Evolutionary conservation across 2,113 vertebrate species (phyloP).

Genomic region (Ptilorrhoa leucosticta): DNA sequence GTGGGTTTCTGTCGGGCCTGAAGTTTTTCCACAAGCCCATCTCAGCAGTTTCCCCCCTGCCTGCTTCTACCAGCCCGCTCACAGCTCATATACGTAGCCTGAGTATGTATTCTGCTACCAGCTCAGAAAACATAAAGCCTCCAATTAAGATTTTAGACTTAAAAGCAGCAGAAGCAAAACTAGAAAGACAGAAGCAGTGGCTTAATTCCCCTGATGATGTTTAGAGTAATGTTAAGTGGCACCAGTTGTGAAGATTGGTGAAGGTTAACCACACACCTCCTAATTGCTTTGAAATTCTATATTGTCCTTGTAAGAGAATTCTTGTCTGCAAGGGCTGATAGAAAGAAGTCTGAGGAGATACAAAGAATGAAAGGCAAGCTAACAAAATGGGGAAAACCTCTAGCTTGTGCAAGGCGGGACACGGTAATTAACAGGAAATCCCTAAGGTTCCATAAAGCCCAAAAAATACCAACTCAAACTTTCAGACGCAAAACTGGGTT

Average conservation of each 20-base stretch:
- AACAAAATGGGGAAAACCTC: neutral
- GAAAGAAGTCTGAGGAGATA: neutral
- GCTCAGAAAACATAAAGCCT: neutral
- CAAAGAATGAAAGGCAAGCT: neutral
- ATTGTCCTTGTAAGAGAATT: neutral
- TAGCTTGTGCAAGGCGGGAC: neutral
- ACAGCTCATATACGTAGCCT: neutral
- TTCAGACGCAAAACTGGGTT: neutral
- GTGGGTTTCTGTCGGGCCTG: neutral
- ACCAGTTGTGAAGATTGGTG: neutral
- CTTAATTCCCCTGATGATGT: neutral
- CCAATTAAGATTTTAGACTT: neutral
- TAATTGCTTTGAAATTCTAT: neutral
- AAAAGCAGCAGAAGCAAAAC: neutral
- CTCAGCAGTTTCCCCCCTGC: neutral
- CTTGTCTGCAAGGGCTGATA: neutral
- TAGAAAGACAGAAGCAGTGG: neutral
- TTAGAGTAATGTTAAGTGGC: neutral
- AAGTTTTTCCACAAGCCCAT: neutral
- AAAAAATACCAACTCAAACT: neutral
- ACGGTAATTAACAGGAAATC: neutral
- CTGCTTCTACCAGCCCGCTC: neutral
- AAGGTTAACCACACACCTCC: neutral
- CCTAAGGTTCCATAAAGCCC: neutral
- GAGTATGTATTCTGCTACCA: neutral